Evolutionary conservation across 2,113 vertebrate genomes (phyloP), one percentile per base, ranked within the genome.

Genomic region (Tiliqua scincoides): DNA sequence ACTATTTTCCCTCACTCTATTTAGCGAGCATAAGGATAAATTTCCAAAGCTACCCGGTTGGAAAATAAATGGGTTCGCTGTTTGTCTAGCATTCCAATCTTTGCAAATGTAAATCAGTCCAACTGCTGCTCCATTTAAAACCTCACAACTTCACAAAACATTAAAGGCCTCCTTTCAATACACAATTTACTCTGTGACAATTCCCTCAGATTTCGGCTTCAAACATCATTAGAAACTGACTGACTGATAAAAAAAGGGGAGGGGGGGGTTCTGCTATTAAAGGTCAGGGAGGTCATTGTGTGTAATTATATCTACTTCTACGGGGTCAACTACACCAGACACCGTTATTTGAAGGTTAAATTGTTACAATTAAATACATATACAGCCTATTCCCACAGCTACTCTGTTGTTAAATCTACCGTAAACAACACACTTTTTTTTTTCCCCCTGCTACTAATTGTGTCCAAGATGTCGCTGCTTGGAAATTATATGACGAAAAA

Each of bases 361-460:
- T 97, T 96, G 96, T 97, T 96, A 96, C 96, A 97, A 96, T 98
- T 96, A 96, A 96, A 97, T 95, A 96, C 96, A 96, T 97, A 97
- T 93, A 95, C 92, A 93, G 91, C 94, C 94, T 65, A 94, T 95
- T 95, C 93, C 93, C 94, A 88, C 73, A 94, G 94, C 94, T 92
- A 52, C 90, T 95, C 93, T 89, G 93, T 92, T 95, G 95, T 93
- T 96, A 95, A 97, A 95, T 96, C 93, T 96, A 95, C 94, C 87
- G 21, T 95, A 96, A 96, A 96, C 88, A 92, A 90, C 91, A 86
- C 83, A 85, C 85, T 87, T 92, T 95, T 97, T 97, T 96, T 91
- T 96, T 95, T n/a, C n/a, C 95, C 94, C 94, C 43, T 48, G 93
- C 94, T 95, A 93, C 93, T 96, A 93, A 96, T 93, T 95, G 93